A percentile compares a stretch with the other conserved stretches of the same genome.
Conservation (phyloP, 2,888 invertebrate genomes). For the Barypeithes pellucidus region DNA sequence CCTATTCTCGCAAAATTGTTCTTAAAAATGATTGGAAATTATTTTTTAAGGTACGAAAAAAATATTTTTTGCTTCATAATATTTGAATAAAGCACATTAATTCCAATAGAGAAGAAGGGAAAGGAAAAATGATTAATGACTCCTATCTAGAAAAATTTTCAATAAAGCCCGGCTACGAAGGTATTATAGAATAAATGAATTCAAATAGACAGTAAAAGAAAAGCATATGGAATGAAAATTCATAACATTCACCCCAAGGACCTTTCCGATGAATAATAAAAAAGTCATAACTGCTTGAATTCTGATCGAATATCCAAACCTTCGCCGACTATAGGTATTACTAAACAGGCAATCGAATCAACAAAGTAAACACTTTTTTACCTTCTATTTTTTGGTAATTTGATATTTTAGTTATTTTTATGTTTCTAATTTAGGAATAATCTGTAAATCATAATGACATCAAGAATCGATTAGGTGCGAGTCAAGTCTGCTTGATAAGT, state of each 20-base stretch:
- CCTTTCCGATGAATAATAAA: slow-evolving; percentile 51
- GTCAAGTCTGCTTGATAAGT: too few relatives aligned
- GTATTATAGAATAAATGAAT: slow-evolving; percentile 52
- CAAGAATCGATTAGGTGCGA: too few relatives aligned
- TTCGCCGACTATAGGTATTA: slow-evolving; percentile 5
- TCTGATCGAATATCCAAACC: slow-evolving; percentile 39
- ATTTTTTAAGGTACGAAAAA: slow-evolving; percentile 12
- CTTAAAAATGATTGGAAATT: background rate
- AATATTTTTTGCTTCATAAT: slow-evolving; percentile 41
- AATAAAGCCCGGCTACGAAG: slow-evolving; percentile 47
- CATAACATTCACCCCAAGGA: slow-evolving; percentile 49
- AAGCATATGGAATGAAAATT: slow-evolving; percentile 54
- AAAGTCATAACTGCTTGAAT: slow-evolving; percentile 51
- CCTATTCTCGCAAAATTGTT: background rate
- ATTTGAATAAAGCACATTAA: slow-evolving; percentile 49
- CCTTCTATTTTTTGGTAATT: background rate
- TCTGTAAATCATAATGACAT: too few relatives aligned
- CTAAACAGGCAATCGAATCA: slow-evolving; percentile 5
- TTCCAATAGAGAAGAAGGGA: slow-evolving; percentile 35
- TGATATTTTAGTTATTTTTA: background rate
- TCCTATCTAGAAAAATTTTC: slow-evolving; percentile 48
- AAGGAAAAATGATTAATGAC: slow-evolving; percentile 48
- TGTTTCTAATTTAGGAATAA: too few relatives aligned
- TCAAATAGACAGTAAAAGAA: slow-evolving; percentile 53
- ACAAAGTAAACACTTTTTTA: slow-evolving; percentile 10